Base-by-base conservation (phyloP, 1,140 invertebrate genomes). In the Venustaconcha ellipsiformis region DNA sequence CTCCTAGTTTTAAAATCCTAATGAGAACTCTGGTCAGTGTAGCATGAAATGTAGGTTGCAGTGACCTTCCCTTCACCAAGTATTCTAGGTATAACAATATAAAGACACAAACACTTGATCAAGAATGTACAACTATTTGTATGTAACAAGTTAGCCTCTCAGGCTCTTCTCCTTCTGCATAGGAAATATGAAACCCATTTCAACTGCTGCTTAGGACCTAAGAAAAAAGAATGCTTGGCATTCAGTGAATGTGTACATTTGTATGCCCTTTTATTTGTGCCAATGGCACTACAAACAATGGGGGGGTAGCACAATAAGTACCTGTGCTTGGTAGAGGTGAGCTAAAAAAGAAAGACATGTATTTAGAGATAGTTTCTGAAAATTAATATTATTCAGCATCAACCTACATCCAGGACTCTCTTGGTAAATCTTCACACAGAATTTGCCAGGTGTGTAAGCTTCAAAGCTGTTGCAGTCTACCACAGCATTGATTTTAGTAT, bases 361-460 rank as follows among this genome's bases (percentile, higher is more conserved):
- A 23, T 62, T n/a, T 62, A 13, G 20, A n/a, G 59, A 62, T 5
- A n/a, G 20, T 60, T 17, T 23, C 59, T 18, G 15, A 26, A 76
- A 30, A 65, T 37, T 60, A 72, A 67, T 20, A 6, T 60, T 0
- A n/a, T 60, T n/a, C 3, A n/a, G 15, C 23, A 57, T 63, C 57
- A 57, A 85, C 87, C 86, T 82, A 90, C 89, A 90, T 74, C 89
- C 89, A 56, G 89, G 87, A 76, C 89, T 90, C 79, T 89, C 87
- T 73, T 89, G 88, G 57, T 87, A 86, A 48, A 88, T 86, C 80
- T 90, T 90, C 82, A 90, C 82, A 82, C 89, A 90, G 76, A 89
- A 90, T 74, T 88, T 88, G 13, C 89, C 89, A 57, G 89, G 89
- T 30, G 84, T 82, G 65, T 87, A 73, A 5, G 89, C 88, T 73